These are phyloP conservation scores for Colletes latitarsis DNA, from an alignment of 1,140 invertebrate species.

Conservation along the genomic window DNA sequence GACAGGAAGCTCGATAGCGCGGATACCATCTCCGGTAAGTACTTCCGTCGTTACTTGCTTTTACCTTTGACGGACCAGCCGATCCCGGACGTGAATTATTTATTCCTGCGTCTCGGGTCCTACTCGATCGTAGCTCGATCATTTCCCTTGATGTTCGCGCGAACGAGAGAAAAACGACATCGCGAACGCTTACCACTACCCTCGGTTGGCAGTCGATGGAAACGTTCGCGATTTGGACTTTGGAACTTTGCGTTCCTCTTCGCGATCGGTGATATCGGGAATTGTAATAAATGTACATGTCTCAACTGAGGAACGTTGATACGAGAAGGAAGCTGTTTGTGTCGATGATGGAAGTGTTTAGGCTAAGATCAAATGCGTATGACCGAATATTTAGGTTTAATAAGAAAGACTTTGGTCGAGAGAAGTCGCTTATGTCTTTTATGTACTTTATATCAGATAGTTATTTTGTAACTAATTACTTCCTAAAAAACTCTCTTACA, in stretches of 20 bases:
- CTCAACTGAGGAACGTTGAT: too few species aligned
- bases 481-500: too few species aligned
- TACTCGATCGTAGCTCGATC: conserved; percentile 6
- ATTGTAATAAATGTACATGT: not conserved
- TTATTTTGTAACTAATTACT: too few species aligned
- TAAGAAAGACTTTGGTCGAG: too few species aligned
- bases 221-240: conserved; percentile 18
- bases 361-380: too few species aligned
- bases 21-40: conserved; percentile 75
- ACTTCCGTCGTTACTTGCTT: conserved; percentile 61
- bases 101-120: conserved; percentile 40
- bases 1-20: conserved; percentile 74
- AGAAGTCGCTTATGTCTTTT: too few species aligned
- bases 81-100: conserved; percentile 61
- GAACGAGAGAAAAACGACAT: not conserved
- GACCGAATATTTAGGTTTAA: too few species aligned
- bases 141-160: conserved; percentile 27
- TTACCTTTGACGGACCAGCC: conserved; percentile 55
- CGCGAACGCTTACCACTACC: not conserved
- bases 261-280: not conserved
- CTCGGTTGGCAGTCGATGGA: not conserved
- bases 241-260: not conserved
- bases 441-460: too few species aligned
- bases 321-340: too few species aligned
- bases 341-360: too few species aligned